Evolutionary conservation across 2,113 vertebrate species (phyloP).

Genomic region (Leiothrix lutea): DNA sequence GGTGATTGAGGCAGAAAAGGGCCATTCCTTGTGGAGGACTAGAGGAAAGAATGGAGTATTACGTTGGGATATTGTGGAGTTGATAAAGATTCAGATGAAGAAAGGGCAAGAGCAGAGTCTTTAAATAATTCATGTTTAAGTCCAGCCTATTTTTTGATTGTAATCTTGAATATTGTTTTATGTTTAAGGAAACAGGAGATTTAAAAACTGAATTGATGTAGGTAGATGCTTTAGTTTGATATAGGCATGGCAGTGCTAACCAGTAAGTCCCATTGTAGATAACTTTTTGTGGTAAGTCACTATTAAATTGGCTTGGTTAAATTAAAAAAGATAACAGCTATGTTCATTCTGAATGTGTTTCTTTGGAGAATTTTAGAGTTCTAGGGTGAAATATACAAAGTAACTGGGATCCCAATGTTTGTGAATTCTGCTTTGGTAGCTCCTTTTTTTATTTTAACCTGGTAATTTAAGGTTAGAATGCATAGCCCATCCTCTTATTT

Average conservation of each 20-base stretch:
- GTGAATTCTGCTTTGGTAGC: not conserved
- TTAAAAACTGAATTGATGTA: not conserved
- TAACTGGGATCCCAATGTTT: not conserved
- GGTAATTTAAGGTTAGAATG: not conserved
- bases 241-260: not conserved
- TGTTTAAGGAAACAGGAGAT: not conserved
- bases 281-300: not conserved
- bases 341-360: not conserved
- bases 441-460: too few species aligned
- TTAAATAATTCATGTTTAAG: not conserved
- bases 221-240: not conserved
- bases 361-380: not conserved
- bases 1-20: not conserved
- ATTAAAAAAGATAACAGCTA: not conserved
- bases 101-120: not conserved
- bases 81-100: not conserved
- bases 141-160: not conserved
- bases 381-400: not conserved
- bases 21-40: not conserved
- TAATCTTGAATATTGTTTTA: not conserved
- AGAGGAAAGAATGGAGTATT: not conserved
- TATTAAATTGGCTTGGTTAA: not conserved
- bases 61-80: not conserved
- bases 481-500: not conserved
- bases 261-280: not conserved